These are phyloP conservation scores for Poecile montanus DNA, from an alignment of 2,797 vertebrate species.

Conservation along the genomic window DNA sequence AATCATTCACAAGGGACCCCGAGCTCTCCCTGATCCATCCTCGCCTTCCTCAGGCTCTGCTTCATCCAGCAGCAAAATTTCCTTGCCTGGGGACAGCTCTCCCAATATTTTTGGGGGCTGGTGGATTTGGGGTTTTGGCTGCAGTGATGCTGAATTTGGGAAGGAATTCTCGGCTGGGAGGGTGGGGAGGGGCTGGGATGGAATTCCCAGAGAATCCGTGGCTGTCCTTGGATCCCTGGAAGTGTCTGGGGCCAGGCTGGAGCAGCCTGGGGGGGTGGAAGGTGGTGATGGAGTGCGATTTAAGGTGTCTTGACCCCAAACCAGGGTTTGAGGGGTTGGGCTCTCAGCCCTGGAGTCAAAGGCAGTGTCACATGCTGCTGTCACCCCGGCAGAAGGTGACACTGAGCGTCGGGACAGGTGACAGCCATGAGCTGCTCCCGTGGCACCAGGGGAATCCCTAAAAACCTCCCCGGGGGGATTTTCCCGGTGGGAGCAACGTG, in stretches of 20 bases:
- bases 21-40: neutral
- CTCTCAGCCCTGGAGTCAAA: neutral
- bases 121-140: rapidly evolving
- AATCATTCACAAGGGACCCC: conserved; percentile 28
- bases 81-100: rapidly evolving
- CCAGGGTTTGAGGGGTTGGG: neutral
- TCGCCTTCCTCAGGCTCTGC: neutral
- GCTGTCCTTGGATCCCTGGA: neutral
- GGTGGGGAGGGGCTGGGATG: neutral
- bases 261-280: neutral
- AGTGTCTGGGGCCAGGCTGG: neutral
- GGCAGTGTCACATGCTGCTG: rapidly evolving
- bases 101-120: rapidly evolving
- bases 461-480: neutral
- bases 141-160: neutral
- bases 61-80: neutral
- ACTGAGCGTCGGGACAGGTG: rapidly evolving
- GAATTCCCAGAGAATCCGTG: neutral
- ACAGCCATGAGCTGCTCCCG: rapidly evolving
- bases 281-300: neutral
- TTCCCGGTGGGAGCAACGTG: neutral
- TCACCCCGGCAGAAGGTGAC: rapidly evolving
- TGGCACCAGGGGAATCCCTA: neutral
- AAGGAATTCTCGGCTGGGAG: neutral
- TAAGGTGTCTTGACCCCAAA: neutral